A percentile compares a stretch with the other conserved stretches of the same genome.
phyloP scores from a whole-genome alignment of 2,888 invertebrate species.

The Megastigmus dorsalis region DNA sequence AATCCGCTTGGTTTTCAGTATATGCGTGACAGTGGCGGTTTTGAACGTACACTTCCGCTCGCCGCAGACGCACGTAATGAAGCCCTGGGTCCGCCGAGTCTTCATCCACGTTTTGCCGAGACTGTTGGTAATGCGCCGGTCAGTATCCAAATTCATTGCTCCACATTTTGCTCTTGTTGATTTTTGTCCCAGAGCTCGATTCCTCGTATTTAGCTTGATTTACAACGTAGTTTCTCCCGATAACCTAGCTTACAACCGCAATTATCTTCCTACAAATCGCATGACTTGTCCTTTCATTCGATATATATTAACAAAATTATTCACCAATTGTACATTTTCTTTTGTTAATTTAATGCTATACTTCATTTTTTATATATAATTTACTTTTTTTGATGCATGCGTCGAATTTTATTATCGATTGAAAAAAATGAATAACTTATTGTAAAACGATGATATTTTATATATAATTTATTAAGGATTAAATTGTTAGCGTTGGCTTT shows the following conservation, averaged over 20 bases:
- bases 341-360: not conserved
- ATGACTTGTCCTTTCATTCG: conserved; percentile 5
- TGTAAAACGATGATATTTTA: not conserved
- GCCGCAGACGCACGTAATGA: conserved; percentile 98
- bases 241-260: too few relatives aligned
- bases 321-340: not conserved
- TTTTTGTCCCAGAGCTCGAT: too few relatives aligned
- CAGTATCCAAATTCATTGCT: conserved; percentile 50
- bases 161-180: not conserved
- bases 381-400: not conserved
- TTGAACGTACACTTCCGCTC: conserved; percentile 98
- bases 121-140: conserved; percentile 92
- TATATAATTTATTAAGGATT: too few relatives aligned
- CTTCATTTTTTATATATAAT: not conserved
- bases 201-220: too few relatives aligned
- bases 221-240: conserved; percentile 14
- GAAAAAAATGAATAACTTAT: not conserved
- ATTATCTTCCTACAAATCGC: too few relatives aligned
- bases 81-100: conserved; percentile 95
- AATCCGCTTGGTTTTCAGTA: too few relatives aligned
- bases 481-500: too few relatives aligned
- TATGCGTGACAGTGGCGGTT: conserved; percentile 96
- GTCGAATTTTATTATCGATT: not conserved
- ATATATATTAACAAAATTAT: not conserved
- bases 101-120: conserved; percentile 97